Evolutionary conservation across 2,113 vertebrate species (phyloP).

Genomic region (Sardina pilchardus): DNA sequence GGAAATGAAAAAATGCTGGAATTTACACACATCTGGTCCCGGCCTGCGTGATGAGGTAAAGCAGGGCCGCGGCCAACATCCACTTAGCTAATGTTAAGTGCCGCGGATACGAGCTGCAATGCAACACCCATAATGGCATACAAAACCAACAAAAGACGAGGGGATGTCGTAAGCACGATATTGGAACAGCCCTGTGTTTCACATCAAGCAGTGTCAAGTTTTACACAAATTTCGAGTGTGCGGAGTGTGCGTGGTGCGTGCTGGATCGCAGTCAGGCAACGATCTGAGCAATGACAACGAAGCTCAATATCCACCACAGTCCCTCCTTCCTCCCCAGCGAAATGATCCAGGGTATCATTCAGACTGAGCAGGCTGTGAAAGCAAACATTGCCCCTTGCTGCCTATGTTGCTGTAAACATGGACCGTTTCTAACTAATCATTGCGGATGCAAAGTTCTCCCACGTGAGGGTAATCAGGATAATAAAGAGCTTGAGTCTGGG

Average conservation of each 20-base stretch:
- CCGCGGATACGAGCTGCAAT: background rate
- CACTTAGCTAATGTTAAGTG: constrained; percentile 25
- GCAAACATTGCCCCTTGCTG: constrained; percentile 42
- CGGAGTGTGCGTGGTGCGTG: constrained; percentile 10
- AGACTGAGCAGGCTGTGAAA: constrained; percentile 33
- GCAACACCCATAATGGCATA: constrained; percentile 18
- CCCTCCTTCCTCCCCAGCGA: background rate
- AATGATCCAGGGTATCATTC: constrained; percentile 2
- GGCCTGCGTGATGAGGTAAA: constrained; percentile 43
- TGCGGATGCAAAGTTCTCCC: constrained; percentile 52
- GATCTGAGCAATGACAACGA: constrained; percentile 21
- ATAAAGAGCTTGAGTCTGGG: constrained; percentile 45
- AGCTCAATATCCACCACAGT: background rate
- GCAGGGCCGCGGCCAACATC: constrained; percentile 30
- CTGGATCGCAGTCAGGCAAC: constrained; percentile 25
- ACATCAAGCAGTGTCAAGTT: constrained; percentile 34
- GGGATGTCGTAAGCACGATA: constrained; percentile 31
- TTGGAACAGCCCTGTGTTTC: constrained; percentile 31
- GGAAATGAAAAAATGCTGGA: constrained; percentile 31
- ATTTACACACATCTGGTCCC: constrained; percentile 44
- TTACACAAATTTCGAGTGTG: constrained; percentile 23
- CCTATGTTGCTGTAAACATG: constrained; percentile 55
- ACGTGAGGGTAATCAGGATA: constrained; percentile 52
- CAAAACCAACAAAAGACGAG: constrained; percentile 26
- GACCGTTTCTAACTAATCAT: constrained; percentile 55